Evolutionary conservation across 1,140 invertebrate species (phyloP), one percentile per base, ranked within the genome.

Genomic region (Pseudobourletiella spinata): DNA sequence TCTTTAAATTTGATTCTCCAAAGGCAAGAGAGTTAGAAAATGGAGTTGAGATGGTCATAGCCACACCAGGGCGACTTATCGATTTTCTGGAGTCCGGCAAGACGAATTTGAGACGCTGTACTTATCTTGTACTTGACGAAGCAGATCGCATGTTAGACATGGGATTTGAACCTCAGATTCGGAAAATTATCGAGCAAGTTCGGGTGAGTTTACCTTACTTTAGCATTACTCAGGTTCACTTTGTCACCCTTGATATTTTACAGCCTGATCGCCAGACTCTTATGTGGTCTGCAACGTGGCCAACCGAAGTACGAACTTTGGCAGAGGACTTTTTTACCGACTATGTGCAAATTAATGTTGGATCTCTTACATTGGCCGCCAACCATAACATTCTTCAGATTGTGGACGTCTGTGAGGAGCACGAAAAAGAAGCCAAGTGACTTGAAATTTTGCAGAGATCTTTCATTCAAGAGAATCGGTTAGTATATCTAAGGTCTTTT

Each of bases 151-250:
- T 99, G 95, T 81, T 98, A 71, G 95, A 98, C 77, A 98, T 98
- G 95, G 95, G 95, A 71, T 98, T 98, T 78, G 95, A 98, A 76
- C 95, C 95, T n/a, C 95, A 98, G 77, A 98, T 99, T 67, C 82
- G 94, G 52, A 96, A 97, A 77, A 98, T 98, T 73, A 84, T 98
- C 65, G 87, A 91, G 72, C 92, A 98, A 77, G 95, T 98, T 74
- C 79, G 93, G 65, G 83, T 84, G 76, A 78, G 79, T n/a, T n/a
- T n/a, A n/a, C n/a, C n/a, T n/a, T n/a, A n/a, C n/a, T n/a, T n/a
- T n/a, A n/a, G n/a, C n/a, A n/a, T n/a, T n/a, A n/a, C n/a, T n/a
- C n/a, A n/a, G n/a, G n/a, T n/a, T n/a, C n/a, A n/a, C n/a, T n/a
- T n/a, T n/a, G n/a, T n/a, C n/a, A n/a, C n/a, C n/a, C n/a, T n/a